phyloP scores from a whole-genome alignment of 2,888 invertebrate genomes.

The Tenthredo livida region DNA sequence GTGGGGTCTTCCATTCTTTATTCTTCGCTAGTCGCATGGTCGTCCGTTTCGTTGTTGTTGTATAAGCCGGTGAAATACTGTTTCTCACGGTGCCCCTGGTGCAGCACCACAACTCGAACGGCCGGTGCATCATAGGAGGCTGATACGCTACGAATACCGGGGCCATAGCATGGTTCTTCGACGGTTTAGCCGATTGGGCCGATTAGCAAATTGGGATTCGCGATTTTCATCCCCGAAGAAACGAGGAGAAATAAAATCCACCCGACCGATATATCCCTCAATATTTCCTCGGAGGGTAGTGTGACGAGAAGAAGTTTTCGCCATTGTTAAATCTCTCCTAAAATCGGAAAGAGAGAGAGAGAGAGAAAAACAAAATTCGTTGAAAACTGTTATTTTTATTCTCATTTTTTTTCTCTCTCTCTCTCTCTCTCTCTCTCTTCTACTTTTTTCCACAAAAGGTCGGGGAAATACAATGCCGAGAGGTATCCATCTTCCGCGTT shows the following conservation, averaged over 20 bases:
- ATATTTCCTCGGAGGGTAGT: no score
- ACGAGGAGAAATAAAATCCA: not conserved
- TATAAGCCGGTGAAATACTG: conserved; percentile 59
- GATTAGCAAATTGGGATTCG: not conserved
- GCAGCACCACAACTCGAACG: not conserved
- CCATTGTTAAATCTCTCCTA: not conserved
- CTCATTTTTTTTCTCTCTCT: conserved; percentile 55
- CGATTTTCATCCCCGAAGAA: not conserved
- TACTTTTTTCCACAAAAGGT: conserved; percentile 65
- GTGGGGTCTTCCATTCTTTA: conserved; percentile 41
- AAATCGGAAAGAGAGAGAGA: not conserved
- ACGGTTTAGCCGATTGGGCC: not conserved
- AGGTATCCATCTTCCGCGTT: conserved; percentile 73
- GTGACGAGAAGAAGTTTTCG: not conserved
- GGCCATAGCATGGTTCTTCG: no score
- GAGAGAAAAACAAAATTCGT: not conserved
- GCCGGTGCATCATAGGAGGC: not conserved
- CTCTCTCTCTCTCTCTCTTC: no score
- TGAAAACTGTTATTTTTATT: not conserved
- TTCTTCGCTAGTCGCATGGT: conserved; percentile 23
- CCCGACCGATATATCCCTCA: no score
- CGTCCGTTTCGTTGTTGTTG: conserved; percentile 13
- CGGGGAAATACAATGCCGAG: conserved; percentile 65
- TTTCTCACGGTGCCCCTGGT: conserved; percentile 72
- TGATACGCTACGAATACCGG: not conserved